Conservation (phyloP, 2,113 vertebrate species). For the Setophaga kirtlandii region DNA sequence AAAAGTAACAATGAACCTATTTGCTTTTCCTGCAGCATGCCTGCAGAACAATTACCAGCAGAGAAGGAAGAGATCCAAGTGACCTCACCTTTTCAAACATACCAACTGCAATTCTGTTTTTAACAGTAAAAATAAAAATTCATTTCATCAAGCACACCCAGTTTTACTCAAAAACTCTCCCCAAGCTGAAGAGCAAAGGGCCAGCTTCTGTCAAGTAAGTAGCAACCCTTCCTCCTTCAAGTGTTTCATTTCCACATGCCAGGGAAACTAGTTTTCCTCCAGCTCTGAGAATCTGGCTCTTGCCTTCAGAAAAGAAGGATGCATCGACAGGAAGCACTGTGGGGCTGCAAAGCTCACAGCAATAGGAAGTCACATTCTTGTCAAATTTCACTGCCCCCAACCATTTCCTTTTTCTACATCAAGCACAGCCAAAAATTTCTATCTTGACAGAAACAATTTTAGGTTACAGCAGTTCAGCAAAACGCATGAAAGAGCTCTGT, state of each 20-base stretch:
- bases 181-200: neutral
- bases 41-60: neutral
- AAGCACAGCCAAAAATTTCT: neutral
- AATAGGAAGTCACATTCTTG: constrained; percentile 44
- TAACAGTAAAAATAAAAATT: neutral
- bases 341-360: neutral
- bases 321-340: neutral
- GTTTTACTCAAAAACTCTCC: neutral
- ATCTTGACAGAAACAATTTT: neutral
- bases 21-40: neutral
- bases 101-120: neutral
- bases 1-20: neutral
- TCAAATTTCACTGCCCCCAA: constrained; percentile 37
- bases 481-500: neutral
- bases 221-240: neutral
- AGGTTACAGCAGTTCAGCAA: neutral
- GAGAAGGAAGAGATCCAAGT: neutral
- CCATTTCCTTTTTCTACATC: constrained; percentile 51
- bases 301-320: neutral
- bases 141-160: neutral
- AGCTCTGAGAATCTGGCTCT: neutral
- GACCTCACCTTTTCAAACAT: neutral
- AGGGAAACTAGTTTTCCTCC: neutral
- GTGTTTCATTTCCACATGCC: neutral
- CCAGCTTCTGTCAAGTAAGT: neutral